Percentiles rank a stretch among this genome's conserved stretches.
These are phyloP conservation scores for Helicoverpa zea DNA, from an alignment of 1,140 invertebrate species.

Conservation along the genomic window DNA sequence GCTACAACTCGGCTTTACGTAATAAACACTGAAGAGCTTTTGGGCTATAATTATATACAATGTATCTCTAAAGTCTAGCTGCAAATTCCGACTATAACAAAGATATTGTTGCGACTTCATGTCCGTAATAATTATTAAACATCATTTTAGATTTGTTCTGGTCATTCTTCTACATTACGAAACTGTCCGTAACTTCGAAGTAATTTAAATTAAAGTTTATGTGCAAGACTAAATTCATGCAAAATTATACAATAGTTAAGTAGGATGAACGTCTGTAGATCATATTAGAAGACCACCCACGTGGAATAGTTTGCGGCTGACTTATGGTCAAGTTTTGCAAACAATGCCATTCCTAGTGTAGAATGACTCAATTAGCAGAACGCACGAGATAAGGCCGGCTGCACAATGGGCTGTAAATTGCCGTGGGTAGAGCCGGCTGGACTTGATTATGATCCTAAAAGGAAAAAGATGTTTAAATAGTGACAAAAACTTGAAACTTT, in stretches of 20 bases:
- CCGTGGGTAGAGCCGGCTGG: background rate
- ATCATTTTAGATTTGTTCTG: conserved; percentile 16
- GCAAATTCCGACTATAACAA: conserved; percentile 8
- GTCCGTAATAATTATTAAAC: conserved; percentile 10
- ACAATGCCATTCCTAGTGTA: conserved; percentile 78
- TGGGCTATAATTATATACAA: conserved; percentile 5
- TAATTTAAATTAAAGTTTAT: conserved; percentile 13
- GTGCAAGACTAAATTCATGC: background rate
- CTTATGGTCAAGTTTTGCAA: conserved; percentile 81
- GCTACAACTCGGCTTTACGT: background rate
- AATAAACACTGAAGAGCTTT: background rate
- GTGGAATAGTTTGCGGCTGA: conserved; percentile 62
- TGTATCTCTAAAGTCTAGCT: conserved; percentile 1
- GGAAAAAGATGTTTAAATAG: conserved; percentile 41
- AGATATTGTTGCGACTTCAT: background rate
- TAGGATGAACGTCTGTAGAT: conserved; percentile 19
- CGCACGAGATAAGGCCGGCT: conserved; percentile 68
- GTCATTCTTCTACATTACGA: background rate
- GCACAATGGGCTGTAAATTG: conserved; percentile 78
- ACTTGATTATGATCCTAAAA: conserved; percentile 40
- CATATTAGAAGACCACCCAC: conserved; percentile 70
- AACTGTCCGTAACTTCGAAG: background rate
- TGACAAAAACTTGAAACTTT: conserved; percentile 42
- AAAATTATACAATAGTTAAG: conserved; percentile 24
- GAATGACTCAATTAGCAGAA: conserved; percentile 84